These are phyloP conservation scores for Eulacestoma nigropectus DNA, from an alignment of 2,113 vertebrate genomes.

Conservation along the genomic window DNA sequence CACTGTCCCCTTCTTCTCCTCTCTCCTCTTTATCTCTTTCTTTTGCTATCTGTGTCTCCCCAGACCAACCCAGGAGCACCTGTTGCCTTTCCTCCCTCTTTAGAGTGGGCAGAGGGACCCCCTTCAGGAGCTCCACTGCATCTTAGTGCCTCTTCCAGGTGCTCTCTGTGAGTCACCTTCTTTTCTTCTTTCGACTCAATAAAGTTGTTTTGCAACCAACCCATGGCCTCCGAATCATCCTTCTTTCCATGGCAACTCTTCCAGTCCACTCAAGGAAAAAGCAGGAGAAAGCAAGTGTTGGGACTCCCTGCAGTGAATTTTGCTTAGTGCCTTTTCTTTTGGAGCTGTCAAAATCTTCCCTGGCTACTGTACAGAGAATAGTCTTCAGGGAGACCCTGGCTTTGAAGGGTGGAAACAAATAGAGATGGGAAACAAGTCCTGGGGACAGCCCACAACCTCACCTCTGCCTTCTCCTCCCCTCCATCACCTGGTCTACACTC, in stretches of 20 bases:
- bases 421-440: not conserved
- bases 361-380: not conserved
- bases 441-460: not conserved
- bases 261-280: not conserved
- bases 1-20: not conserved
- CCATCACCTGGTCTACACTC: not conserved
- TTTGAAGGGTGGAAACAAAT: not conserved
- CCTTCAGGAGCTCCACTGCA: not conserved
- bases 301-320: not conserved
- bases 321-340: not conserved
- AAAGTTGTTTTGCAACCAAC: not conserved
- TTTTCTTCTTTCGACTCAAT: not conserved
- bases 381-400: not conserved
- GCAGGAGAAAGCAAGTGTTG: not conserved
- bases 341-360: not conserved
- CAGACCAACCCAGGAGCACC: fast-evolving
- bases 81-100: not conserved
- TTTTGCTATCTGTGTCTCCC: not conserved
- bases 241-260: not conserved
- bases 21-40: not conserved
- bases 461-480: not conserved
- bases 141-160: not conserved
- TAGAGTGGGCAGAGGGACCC: not conserved
- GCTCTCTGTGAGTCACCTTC: not conserved
- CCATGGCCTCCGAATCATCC: not conserved